phyloP scores from a whole-genome alignment of 2,888 invertebrate genomes.

The Arrhopalites spinosus region DNA sequence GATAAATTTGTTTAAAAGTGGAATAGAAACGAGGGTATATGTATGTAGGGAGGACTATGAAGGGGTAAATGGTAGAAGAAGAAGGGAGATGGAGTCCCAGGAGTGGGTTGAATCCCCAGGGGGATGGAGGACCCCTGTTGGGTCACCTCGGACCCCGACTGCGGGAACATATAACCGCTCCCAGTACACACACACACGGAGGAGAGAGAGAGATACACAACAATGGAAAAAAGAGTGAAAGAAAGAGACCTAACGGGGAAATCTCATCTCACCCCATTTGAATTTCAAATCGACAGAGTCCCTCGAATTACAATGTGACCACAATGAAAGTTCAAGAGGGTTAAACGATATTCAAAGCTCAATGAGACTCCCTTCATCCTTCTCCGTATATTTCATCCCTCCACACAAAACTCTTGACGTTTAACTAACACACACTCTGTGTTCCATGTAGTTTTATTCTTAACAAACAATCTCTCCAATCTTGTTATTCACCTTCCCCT shows the following conservation, averaged over 20 bases:
- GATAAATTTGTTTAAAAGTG: constrained; percentile 8
- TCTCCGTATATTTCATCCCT: constrained; percentile 27
- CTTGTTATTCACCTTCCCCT: neutral
- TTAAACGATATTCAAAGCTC: constrained; percentile 50
- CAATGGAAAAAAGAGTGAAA: constrained; percentile 24
- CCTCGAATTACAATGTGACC: constrained; percentile 40
- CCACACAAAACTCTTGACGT: constrained; percentile 6
- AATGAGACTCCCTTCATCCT: constrained; percentile 17
- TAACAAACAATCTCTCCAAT: constrained; percentile 1
- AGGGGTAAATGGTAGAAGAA: constrained; percentile 8
- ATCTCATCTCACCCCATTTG: constrained; percentile 50
- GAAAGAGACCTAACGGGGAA: constrained; percentile 37
- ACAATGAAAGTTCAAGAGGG: constrained; percentile 49
- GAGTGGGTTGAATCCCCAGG: constrained; percentile 27
- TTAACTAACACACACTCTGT: constrained; percentile 17
- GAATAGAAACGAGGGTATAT: neutral
- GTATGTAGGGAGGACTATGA: constrained; percentile 9
- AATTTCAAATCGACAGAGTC: constrained; percentile 46
- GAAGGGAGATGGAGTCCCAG: constrained; percentile 24
- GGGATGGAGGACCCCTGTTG: constrained; percentile 38
- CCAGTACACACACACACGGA: constrained; percentile 43
- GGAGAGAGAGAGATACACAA: constrained; percentile 6
- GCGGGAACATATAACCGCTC: constrained; percentile 41
- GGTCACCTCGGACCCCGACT: constrained; percentile 37
- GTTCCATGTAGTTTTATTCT: constrained; percentile 1